These are phyloP conservation scores for Sesia apiformis DNA, from an alignment of 2,888 invertebrate species.

Conservation along the genomic window DNA sequence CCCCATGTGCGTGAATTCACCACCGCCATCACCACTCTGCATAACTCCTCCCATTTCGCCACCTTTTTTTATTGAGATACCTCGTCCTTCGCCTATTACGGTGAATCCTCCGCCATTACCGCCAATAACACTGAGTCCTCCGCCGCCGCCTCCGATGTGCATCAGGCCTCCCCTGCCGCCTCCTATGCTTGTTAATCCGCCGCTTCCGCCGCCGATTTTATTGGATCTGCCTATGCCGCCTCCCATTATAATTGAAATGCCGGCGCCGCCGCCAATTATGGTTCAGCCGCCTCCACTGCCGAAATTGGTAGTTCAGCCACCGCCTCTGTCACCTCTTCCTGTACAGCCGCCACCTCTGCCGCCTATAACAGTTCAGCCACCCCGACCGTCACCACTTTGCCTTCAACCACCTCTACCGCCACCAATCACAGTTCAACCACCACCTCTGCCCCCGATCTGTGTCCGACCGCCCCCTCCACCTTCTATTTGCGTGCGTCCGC, in stretches of 20 bases:
- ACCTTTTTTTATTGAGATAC: slow-evolving; percentile 42
- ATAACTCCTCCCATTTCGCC: slow-evolving; percentile 44
- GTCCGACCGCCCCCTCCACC: slow-evolving; percentile 48
- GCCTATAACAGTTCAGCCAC: slow-evolving; percentile 56
- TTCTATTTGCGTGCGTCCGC: slow-evolving; percentile 49
- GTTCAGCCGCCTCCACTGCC: slow-evolving; percentile 54
- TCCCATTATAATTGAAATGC: slow-evolving; percentile 25
- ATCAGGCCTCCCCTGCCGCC: slow-evolving; percentile 47
- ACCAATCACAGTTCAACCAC: slow-evolving; percentile 31
- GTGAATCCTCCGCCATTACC: slow-evolving; percentile 32
- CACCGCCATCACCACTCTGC: slow-evolving; percentile 33
- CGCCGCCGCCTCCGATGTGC: slow-evolving; percentile 42
- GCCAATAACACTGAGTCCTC: slow-evolving; percentile 38
- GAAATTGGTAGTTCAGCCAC: slow-evolving; percentile 50
- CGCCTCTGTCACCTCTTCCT: slow-evolving; percentile 49
- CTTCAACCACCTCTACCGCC: slow-evolving; percentile 17
- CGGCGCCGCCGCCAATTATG: slow-evolving; percentile 38
- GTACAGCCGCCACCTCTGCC: slow-evolving; percentile 50
- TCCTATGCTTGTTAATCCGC: slow-evolving; percentile 19
- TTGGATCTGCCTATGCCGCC: slow-evolving; percentile 22
- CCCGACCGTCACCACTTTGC: slow-evolving; percentile 30
- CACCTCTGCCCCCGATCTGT: slow-evolving; percentile 42
- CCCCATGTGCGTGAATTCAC: slow-evolving; percentile 39
- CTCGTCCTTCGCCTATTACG: slow-evolving; percentile 39
- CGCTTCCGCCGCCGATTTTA: slow-evolving; percentile 21